Evolutionary conservation across 2,888 invertebrate species (phyloP).

Genomic region (Drosophila meridiana): DNA sequence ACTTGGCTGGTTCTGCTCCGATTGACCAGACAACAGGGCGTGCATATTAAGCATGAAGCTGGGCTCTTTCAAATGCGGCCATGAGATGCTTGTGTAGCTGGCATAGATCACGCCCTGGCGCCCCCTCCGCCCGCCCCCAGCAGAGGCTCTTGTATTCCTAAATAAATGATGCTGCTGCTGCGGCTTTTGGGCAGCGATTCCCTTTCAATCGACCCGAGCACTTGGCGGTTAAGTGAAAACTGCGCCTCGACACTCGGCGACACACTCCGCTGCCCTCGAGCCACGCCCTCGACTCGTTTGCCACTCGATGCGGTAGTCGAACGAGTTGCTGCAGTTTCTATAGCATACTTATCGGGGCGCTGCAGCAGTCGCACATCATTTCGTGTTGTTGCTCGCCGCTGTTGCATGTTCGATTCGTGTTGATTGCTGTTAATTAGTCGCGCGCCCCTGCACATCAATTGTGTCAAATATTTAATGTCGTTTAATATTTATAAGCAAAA

Average conservation of each 20-base stretch:
- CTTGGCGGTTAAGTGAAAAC: constrained; percentile 58
- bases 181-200: constrained; percentile 58
- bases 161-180: constrained; percentile 74
- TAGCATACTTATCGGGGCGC: constrained; percentile 44
- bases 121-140: background rate
- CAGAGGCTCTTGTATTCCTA: constrained; percentile 27
- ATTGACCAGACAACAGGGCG: constrained; percentile 75
- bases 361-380: background rate
- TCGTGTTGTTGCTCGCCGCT: background rate
- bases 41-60: constrained; percentile 69
- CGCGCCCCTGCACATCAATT: constrained; percentile 21
- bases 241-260: constrained; percentile 29
- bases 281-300: background rate
- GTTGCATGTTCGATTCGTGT: constrained; percentile 27
- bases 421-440: constrained; percentile 62
- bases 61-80: constrained; percentile 32
- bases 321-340: constrained; percentile 57
- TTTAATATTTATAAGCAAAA: constrained; percentile 37
- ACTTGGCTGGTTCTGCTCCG: constrained; percentile 66
- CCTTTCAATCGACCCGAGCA: constrained; percentile 64
- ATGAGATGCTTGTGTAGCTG: constrained; percentile 25
- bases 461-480: constrained; percentile 30
- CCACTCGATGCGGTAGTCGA: constrained; percentile 54
- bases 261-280: background rate
- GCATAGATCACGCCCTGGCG: background rate